These are phyloP conservation scores for Lagria hirta DNA, from an alignment of 2,888 invertebrate species.

Conservation along the genomic window DNA sequence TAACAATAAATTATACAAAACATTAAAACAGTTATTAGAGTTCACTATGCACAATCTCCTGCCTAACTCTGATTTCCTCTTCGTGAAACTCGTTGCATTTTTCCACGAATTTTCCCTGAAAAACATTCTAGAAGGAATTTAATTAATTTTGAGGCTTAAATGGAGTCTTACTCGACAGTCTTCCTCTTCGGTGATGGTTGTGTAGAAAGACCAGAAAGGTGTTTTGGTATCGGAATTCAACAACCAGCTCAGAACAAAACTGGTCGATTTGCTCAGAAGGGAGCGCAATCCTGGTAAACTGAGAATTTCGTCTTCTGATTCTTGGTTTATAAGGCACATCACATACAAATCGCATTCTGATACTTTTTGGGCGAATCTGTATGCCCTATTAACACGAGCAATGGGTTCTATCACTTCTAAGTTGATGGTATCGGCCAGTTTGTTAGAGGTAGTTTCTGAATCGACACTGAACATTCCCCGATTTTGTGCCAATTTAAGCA, in stretches of 20 bases:
- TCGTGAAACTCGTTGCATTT: slow-evolving; percentile 79
- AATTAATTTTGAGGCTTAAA: background rate
- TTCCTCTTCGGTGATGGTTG: slow-evolving; percentile 69
- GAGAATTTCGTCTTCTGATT: slow-evolving; percentile 57
- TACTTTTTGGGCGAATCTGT: slow-evolving; percentile 68
- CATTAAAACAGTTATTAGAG: too few species aligned
- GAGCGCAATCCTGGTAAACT: slow-evolving; percentile 70
- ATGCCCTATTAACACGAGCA: slow-evolving; percentile 79
- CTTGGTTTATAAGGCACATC: slow-evolving; percentile 74
- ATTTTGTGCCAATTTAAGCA: slow-evolving; percentile 69
- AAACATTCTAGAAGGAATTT: slow-evolving; percentile 31
- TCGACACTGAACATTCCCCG: slow-evolving; percentile 63
- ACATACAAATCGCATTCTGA: slow-evolving; percentile 77
- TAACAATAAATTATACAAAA: background rate
- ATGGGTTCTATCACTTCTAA: slow-evolving; percentile 81
- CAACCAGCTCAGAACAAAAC: slow-evolving; percentile 75
- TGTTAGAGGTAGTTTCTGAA: slow-evolving; percentile 71
- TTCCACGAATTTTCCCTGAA: slow-evolving; percentile 67
- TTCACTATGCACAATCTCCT: slow-evolving; percentile 80
- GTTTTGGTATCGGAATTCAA: slow-evolving; percentile 72
- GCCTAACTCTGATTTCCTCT: slow-evolving; percentile 79
- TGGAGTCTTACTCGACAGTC: slow-evolving; percentile 66
- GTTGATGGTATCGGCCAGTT: slow-evolving; percentile 77
- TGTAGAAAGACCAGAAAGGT: slow-evolving; percentile 78
- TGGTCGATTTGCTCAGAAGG: slow-evolving; percentile 71